Conservation (phyloP, 2,113 vertebrate species). For the Petromus typicus region DNA sequence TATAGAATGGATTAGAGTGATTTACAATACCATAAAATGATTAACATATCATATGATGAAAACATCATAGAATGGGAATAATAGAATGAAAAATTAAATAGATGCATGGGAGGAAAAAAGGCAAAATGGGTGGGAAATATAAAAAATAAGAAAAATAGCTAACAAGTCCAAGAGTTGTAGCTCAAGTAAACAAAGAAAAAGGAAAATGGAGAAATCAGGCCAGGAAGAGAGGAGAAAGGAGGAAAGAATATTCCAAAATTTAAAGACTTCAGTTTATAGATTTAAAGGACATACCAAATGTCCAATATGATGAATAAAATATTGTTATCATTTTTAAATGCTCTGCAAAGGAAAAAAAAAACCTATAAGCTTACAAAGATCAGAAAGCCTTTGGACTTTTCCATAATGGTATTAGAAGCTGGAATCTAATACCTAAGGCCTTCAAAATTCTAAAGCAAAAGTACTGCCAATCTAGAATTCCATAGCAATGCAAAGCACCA, state of each 20-base stretch:
- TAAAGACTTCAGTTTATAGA: neutral
- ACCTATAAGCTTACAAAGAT: neutral
- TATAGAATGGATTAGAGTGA: neutral
- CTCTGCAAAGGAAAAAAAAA: neutral
- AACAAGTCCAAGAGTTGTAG: neutral
- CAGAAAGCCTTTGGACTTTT: neutral
- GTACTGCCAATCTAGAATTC: neutral
- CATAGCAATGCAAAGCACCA: neutral
- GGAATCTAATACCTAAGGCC: neutral
- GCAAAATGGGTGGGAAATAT: neutral
- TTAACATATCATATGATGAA: too few relatives aligned
- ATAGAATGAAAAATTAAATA: neutral
- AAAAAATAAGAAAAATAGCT: slow-evolving; percentile 10
- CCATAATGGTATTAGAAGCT: neutral
- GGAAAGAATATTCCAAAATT: neutral
- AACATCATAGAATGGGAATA: neutral
- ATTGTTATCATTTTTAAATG: neutral
- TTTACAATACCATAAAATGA: neutral
- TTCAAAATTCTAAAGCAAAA: slow-evolving; percentile 16
- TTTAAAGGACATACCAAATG: neutral
- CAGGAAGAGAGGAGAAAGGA: fast-evolving
- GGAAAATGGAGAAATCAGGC: neutral
- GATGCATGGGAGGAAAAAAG: neutral
- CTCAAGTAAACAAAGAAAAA: neutral
- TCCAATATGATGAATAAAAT: neutral